Base-by-base conservation (phyloP, 2,113 vertebrate species). In the Melanocharis versteri region DNA sequence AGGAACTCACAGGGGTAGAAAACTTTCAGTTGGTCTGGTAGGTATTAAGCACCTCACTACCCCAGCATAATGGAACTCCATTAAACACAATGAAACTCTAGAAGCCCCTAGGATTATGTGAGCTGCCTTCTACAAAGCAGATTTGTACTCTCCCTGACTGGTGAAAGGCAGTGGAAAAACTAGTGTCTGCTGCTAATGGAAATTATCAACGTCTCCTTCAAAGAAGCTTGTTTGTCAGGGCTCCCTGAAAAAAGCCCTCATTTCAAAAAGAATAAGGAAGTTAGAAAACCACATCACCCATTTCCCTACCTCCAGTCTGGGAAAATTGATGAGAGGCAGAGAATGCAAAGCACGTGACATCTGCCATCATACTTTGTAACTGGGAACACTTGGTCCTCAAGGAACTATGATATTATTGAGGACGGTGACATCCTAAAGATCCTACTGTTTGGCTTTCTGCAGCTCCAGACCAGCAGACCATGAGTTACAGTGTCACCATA, bases 41-140 rank as follows among this genome's bases (percentile, higher is more conserved):
- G 79, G 72, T 86, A 94, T 95, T 95, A 95, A 69, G 76, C 76
- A 96, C 80, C 76, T 93, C 93, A 79, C 64, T 87, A 86, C 40
- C 37, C 60, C 60, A 83, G 35, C 37, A 82, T 65, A 96, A 95
- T 92, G 80, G 64, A 96, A 78, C 37, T 56, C 51, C 65, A 90
- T 82, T 69, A 87, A 86, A 76, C 37, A 75, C 70, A 84, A 53
- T 56, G 92, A 93, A 95, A 96, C 16, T 50, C 60, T 90, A 94
- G 96, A 94, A 96, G 47, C 27, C 53, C 48, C 35, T 14, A 90
- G 76, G 83, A 93, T 88, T 92, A 92, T 45, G 65, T 48, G 70
- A 90, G 20, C 51, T 89, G 77, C 80, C 57, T 84, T 66, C 83
- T 87, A 90, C 61, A 81, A 93, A 84, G 83, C 64, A 94, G 80